These are phyloP conservation scores for Meles meles DNA, from an alignment of 2,113 vertebrate genomes.

Conservation along the genomic window DNA sequence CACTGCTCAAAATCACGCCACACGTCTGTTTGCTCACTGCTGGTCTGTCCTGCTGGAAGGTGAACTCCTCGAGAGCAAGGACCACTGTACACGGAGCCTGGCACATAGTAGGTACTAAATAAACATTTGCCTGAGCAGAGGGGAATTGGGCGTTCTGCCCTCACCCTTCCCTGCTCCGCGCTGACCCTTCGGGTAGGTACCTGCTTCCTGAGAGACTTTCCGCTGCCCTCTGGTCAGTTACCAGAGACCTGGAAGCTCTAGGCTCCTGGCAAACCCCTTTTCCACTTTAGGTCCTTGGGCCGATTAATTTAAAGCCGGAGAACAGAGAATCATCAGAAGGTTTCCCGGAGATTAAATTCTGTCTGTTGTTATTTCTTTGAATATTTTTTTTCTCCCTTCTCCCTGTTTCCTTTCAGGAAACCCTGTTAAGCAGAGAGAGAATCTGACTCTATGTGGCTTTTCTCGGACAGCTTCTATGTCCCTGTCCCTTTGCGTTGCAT, in stretches of 20 bases:
- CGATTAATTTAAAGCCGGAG: background rate
- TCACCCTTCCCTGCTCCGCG: rapidly evolving
- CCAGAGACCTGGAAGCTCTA: too few relatives aligned
- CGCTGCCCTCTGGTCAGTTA: background rate
- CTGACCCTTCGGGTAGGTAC: background rate
- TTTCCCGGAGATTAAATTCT: background rate
- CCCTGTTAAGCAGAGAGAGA: background rate
- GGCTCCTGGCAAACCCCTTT: background rate
- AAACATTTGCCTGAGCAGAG: background rate
- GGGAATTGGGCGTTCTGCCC: background rate
- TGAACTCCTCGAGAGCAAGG: background rate
- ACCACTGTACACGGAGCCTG: background rate
- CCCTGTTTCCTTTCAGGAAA: background rate
- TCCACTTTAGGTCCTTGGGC: background rate
- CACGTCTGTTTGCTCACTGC: background rate
- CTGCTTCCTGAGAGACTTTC: background rate
- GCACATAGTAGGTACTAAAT: background rate
- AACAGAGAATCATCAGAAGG: background rate
- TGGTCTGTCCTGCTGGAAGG: background rate
- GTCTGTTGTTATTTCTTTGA: background rate
- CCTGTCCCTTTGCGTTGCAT: too few relatives aligned
- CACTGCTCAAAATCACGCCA: background rate
- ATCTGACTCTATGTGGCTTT: background rate
- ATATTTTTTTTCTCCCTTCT: background rate
- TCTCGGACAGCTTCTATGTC: background rate